phyloP scores from a whole-genome alignment of 2,888 invertebrate genomes.

The Aleiodes testaceus region DNA sequence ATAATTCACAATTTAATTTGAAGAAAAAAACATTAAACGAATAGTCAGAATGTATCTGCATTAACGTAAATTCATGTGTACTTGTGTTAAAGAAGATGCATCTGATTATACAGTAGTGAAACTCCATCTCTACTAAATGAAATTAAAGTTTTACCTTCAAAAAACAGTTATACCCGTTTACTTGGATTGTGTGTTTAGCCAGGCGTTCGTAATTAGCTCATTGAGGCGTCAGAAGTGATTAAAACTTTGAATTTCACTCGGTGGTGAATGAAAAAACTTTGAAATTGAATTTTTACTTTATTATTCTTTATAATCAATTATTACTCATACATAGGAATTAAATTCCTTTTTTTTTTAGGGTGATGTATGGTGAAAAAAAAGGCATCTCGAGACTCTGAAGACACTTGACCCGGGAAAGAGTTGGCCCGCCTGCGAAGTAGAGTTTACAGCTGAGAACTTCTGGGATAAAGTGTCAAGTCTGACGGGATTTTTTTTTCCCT shows the following conservation, averaged over 20 bases:
- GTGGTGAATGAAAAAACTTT: not conserved
- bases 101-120: not conserved
- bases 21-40: too few species aligned
- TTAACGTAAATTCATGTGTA: too few species aligned
- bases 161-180: slow-evolving; percentile 6
- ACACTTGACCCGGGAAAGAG: slow-evolving; percentile 31
- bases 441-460: not conserved
- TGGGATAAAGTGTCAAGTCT: not conserved
- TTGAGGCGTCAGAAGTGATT: slow-evolving; percentile 26
- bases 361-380: slow-evolving; percentile 28
- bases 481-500: not conserved
- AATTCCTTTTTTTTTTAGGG: not conserved
- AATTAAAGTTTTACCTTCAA: slow-evolving; percentile 3
- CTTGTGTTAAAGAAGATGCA: too few species aligned
- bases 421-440: slow-evolving; percentile 32
- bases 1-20: too few species aligned
- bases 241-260: slow-evolving; percentile 19
- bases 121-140: not conserved
- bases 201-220: slow-evolving; percentile 25
- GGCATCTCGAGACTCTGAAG: slow-evolving; percentile 24
- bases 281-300: not conserved
- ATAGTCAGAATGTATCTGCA: not conserved
- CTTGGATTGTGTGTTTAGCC: slow-evolving; percentile 2
- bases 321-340: not conserved
- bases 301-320: not conserved